Evolutionary conservation across 2,113 vertebrate species (phyloP).

Genomic region (Geococcyx californianus): DNA sequence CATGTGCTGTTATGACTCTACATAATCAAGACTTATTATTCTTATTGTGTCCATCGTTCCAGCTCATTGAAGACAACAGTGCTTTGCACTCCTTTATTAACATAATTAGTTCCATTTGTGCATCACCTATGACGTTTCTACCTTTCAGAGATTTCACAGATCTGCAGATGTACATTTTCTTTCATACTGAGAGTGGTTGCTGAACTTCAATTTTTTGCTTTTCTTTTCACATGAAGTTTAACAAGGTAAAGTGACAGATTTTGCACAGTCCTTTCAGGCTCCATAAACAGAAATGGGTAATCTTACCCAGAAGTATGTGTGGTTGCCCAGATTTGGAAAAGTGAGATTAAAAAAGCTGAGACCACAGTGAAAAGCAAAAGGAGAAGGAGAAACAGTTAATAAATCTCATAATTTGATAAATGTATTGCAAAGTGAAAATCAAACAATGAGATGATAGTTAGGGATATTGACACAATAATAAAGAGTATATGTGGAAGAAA

Average conservation of each 20-base stretch:
- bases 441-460: neutral
- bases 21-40: neutral
- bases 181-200: neutral
- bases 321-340: neutral
- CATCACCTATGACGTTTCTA: neutral
- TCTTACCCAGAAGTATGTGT: neutral
- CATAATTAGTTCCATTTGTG: neutral
- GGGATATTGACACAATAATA: neutral
- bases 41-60: neutral
- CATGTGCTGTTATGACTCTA: rapidly evolving
- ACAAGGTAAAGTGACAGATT: too few species aligned
- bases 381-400: neutral
- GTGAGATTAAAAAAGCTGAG: neutral
- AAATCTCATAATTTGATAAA: neutral
- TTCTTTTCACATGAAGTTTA: neutral
- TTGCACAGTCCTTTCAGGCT: neutral
- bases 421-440: neutral
- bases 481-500: neutral
- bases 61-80: neutral
- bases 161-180: neutral
- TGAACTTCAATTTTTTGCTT: neutral
- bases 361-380: neutral
- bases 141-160: neutral
- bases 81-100: neutral
- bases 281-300: neutral